phyloP scores from a whole-genome alignment of 2,113 vertebrate species.

The Chaenogobius annularis region DNA sequence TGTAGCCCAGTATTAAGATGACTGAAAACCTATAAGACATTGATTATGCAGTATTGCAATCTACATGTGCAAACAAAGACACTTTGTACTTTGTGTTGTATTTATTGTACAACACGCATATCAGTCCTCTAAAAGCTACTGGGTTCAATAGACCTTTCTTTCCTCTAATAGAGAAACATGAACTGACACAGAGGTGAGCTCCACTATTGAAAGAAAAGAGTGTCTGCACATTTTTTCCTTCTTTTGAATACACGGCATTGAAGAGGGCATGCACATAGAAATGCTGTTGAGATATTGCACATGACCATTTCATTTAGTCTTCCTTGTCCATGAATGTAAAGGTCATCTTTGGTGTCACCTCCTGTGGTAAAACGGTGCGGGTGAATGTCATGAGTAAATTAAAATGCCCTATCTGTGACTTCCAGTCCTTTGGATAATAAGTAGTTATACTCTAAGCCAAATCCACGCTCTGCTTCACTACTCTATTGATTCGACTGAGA shows the following conservation, averaged over 20 bases:
- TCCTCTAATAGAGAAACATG: conserved; percentile 28
- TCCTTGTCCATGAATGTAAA: conserved; percentile 64
- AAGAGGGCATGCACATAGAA: conserved; percentile 31
- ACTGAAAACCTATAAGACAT: neutral
- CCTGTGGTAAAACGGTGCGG: conserved; percentile 38
- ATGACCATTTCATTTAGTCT: conserved; percentile 43
- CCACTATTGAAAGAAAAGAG: conserved; percentile 35
- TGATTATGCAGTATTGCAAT: neutral
- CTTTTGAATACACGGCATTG: conserved; percentile 11
- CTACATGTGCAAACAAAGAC: neutral
- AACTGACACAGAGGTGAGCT: conserved; percentile 42
- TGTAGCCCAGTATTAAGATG: neutral
- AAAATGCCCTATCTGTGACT: conserved; percentile 74
- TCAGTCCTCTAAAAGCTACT: conserved; percentile 31
- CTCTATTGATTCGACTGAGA: conserved; percentile 68
- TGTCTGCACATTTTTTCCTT: conserved; percentile 35
- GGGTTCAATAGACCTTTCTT: conserved; percentile 49
- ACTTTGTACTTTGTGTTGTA: conserved; percentile 13
- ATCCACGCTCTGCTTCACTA: conserved; percentile 65
- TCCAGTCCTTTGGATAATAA: conserved; percentile 73
- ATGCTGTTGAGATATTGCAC: conserved; percentile 41
- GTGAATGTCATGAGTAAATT: conserved; percentile 75
- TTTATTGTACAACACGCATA: conserved; percentile 23
- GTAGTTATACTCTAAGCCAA: conserved; percentile 62
- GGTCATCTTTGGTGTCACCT: conserved; percentile 67